A percentile compares a stretch with the other conserved stretches of the same genome.
Evolutionary conservation across 2,888 invertebrate species (phyloP).

Genomic region (Linnaemya vulpina): DNA sequence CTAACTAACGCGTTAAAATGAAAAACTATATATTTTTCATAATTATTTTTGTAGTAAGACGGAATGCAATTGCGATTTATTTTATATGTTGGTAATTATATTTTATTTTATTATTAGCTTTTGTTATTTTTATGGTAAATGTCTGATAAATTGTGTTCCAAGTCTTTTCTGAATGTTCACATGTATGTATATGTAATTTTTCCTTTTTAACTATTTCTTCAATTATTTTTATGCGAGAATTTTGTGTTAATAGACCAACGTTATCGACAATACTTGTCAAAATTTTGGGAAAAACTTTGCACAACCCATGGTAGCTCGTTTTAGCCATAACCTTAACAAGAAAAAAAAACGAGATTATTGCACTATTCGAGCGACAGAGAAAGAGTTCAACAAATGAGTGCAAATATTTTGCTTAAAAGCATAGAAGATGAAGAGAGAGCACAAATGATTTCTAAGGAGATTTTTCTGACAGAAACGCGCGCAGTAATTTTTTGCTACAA

Average conservation of each 20-base stretch:
- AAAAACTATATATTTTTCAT: slow-evolving; percentile 46
- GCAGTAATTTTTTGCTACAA: slow-evolving; percentile 47
- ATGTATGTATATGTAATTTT: slow-evolving; percentile 15
- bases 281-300: slow-evolving; percentile 59
- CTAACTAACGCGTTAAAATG: slow-evolving; percentile 61
- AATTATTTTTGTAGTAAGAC: slow-evolving; percentile 51
- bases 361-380: slow-evolving; percentile 35
- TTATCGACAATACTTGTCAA: slow-evolving; percentile 67
- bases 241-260: slow-evolving; percentile 71
- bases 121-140: slow-evolving; percentile 32
- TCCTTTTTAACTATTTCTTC: neutral
- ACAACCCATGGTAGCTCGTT: slow-evolving; percentile 52
- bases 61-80: slow-evolving; percentile 64
- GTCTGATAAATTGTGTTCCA: slow-evolving; percentile 39
- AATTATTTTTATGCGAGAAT: slow-evolving; percentile 63
- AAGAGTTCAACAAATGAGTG: slow-evolving; percentile 39
- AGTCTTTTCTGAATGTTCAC: slow-evolving; percentile 38
- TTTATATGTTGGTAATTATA: neutral
- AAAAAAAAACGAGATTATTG: slow-evolving; percentile 23
- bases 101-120: slow-evolving; percentile 20
- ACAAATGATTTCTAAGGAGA: slow-evolving; percentile 16
- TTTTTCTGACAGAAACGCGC: slow-evolving; percentile 36
- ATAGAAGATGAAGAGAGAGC: slow-evolving; percentile 35
- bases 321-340: slow-evolving; percentile 56
- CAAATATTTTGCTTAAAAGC: slow-evolving; percentile 5